Evolutionary conservation across 2,888 invertebrate genomes (phyloP), one percentile per base, ranked within the genome.

Genomic region (Mimumesa dahlbomi): DNA sequence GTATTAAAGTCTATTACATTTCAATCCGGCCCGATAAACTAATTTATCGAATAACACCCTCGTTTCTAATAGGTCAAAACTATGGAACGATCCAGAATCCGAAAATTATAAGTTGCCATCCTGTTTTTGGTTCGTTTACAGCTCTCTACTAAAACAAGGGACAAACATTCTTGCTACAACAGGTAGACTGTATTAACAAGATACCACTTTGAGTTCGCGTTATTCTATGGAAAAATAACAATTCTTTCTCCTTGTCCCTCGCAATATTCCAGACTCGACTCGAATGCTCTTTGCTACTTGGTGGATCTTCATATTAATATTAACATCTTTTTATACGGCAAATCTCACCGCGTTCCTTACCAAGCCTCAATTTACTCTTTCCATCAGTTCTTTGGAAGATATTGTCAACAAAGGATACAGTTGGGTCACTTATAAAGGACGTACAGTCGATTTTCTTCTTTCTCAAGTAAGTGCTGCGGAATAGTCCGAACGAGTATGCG

Each of bases 271-370:
- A 96, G 97, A 96, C 89, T 94, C 96, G 16, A 94, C 96, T 0
- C 92, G 97, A 53, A 90, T 97, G 34, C 91, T 96, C 6, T 96
- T 97, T 88, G 95, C 96, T 7, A 96, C 96, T 0, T 97, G 97
- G 97, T 97, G 97, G 97, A 92, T 97, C 68, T 97, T 96, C 87
- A 95, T 96, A 78, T 95, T 95, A 34, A 93, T 97, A 52, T 90
- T 97, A 46, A 96, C 96, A 0, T 95, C 96, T 9, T 97, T 96
- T 89, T 97, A 97, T 89, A 97, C 97, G 1, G 97, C 97, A 6
- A 97, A 97, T 89, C 90, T 97, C 84, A 97, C 97, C 0, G 97
- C 97, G 11, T 97, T 96, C 85, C 91, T 97, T 52, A 97, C 97
- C 0, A 90, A 96, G 14, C 96, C 96, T 4, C 94, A 94, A 87